Evolutionary conservation across 2,113 vertebrate species (phyloP).

Genomic region (Lagopus leucura): DNA sequence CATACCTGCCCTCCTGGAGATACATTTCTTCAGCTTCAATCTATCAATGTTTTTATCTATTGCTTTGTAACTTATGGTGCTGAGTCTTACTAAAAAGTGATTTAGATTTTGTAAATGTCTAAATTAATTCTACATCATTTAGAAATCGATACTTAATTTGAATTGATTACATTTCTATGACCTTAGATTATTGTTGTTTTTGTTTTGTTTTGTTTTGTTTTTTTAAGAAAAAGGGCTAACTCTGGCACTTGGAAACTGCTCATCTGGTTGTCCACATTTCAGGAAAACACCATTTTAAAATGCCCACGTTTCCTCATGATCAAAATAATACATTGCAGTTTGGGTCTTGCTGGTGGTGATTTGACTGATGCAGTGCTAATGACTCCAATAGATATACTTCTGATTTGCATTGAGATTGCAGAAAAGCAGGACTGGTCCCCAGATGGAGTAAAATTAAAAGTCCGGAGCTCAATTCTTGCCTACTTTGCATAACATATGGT

Average conservation of each 20-base stretch:
- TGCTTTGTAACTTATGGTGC: constrained; percentile 4
- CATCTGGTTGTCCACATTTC: background rate
- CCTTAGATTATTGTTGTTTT: background rate
- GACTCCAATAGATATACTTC: constrained; percentile 41
- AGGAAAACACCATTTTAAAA: background rate
- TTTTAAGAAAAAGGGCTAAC: constrained; percentile 40
- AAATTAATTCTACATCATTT: constrained; percentile 61
- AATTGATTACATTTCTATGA: constrained; percentile 61
- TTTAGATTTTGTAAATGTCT: constrained; percentile 60
- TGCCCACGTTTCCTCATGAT: constrained; percentile 21
- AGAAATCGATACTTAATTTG: constrained; percentile 64
- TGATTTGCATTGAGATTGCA: constrained; percentile 40
- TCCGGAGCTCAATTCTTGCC: constrained; percentile 5
- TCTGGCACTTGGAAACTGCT: constrained; percentile 13
- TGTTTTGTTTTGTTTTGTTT: background rate
- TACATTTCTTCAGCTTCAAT: background rate
- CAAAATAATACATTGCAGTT: constrained; percentile 2
- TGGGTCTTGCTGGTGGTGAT: constrained; percentile 36
- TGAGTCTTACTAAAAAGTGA: constrained; percentile 49
- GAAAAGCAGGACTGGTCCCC: constrained; percentile 56
- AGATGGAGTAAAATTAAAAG: constrained; percentile 56
- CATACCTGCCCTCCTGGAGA: background rate
- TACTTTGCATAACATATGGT: constrained; percentile 46
- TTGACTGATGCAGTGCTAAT: constrained; percentile 62
- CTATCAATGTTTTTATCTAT: background rate